These are phyloP conservation scores for Steromphala cineraria DNA, from an alignment of 2,888 invertebrate species.

Conservation along the genomic window DNA sequence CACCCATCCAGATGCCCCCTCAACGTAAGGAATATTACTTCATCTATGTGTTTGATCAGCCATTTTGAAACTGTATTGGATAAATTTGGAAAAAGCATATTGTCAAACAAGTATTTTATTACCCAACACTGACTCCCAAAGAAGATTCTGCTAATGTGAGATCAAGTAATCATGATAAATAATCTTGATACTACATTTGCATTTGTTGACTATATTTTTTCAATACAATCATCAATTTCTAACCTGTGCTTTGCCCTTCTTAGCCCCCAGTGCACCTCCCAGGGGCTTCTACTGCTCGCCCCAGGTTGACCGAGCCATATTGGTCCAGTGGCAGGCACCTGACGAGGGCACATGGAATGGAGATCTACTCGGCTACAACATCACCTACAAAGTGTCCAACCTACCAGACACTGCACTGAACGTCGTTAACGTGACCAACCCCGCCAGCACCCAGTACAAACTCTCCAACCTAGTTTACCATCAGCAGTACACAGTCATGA, in stretches of 20 bases:
- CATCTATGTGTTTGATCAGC: neutral
- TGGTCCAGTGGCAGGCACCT: constrained; percentile 96
- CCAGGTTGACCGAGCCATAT: constrained; percentile 94
- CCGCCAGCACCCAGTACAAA: constrained; percentile 80
- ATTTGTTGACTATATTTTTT: no score
- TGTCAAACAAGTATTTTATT: no score
- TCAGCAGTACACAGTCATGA: constrained; percentile 96
- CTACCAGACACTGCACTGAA: constrained; percentile 80
- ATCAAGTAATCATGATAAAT: no score
- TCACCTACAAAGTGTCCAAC: constrained; percentile 87
- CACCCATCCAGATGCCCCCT: constrained; percentile 93
- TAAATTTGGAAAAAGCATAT: no score
- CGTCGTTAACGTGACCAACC: constrained; percentile 83
- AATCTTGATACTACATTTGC: no score
- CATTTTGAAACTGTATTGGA: no score
- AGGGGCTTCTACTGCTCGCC: constrained; percentile 95
- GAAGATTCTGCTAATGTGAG: no score
- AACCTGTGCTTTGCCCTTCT: constrained; percentile 31
- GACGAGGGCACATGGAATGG: constrained; percentile 96
- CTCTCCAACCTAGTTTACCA: constrained; percentile 96
- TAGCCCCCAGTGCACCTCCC: constrained; percentile 97
- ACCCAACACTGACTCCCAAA: no score
- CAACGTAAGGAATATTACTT: constrained; percentile 82
- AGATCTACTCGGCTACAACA: constrained; percentile 92
- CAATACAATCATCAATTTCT: no score